These are phyloP conservation scores for Anseranas semipalmata DNA, from an alignment of 2,113 vertebrate species.

Conservation along the genomic window DNA sequence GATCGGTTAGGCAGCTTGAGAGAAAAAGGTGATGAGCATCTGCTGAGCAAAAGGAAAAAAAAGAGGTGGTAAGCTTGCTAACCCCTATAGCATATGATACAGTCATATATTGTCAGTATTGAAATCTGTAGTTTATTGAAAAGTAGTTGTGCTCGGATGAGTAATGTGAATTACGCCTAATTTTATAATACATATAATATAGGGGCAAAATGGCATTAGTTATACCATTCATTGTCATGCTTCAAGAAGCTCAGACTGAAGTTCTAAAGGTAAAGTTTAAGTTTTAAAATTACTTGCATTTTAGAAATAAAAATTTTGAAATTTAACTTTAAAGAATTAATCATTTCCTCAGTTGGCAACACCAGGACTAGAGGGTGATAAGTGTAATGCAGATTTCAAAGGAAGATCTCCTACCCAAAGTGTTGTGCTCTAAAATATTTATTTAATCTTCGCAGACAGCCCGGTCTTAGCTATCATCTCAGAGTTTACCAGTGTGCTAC, in stretches of 20 bases:
- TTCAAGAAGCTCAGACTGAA: background rate
- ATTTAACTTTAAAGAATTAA: background rate
- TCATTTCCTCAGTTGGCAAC: background rate
- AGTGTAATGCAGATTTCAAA: no score
- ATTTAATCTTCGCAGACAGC: background rate
- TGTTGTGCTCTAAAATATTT: background rate
- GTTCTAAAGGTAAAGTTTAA: background rate
- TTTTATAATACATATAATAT: background rate
- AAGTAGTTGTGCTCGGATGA: background rate
- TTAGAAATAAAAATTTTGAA: background rate
- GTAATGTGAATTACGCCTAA: background rate
- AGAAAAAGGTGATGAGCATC: background rate
- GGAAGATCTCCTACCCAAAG: background rate
- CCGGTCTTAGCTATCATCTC: fast-evolving
- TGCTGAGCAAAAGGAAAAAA: background rate
- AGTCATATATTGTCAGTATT: background rate
- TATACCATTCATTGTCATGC: no score
- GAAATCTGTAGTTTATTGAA: background rate
- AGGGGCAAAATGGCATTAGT: background rate
- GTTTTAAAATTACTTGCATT: background rate
- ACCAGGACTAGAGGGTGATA: background rate
- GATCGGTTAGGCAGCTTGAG: background rate
- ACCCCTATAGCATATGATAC: background rate
- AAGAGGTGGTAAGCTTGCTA: background rate
- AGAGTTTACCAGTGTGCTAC: background rate